A percentile compares a stretch with the other conserved stretches of the same genome.
Evolutionary conservation across 2,888 invertebrate species (phyloP).

Genomic region (Erannis defoliaria): DNA sequence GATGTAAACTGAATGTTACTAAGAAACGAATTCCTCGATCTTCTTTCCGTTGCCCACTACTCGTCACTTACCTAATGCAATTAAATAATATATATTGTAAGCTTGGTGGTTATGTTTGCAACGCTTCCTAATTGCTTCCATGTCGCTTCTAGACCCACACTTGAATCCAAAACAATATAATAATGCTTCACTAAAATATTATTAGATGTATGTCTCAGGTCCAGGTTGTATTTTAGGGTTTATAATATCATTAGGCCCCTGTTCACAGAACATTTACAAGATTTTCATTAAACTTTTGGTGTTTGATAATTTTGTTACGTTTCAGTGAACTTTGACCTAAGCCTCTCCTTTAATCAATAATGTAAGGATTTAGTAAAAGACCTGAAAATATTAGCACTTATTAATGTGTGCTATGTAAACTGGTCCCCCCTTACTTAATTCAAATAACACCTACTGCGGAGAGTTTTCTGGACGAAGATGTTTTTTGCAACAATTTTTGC

Average conservation of each 20-base stretch:
- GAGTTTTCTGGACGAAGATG: constrained; percentile 64
- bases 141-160: constrained; percentile 70
- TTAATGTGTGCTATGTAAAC: constrained; percentile 78
- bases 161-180: constrained; percentile 66
- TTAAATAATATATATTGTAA: constrained; percentile 47
- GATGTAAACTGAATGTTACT: constrained; percentile 41
- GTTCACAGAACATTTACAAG: constrained; percentile 5
- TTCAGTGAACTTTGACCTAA: constrained; percentile 31
- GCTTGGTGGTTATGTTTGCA: constrained; percentile 70
- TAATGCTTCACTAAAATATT: constrained; percentile 73
- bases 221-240: constrained; percentile 82
- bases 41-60: constrained; percentile 56
- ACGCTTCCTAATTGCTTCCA: constrained; percentile 77
- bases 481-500: constrained; percentile 29
- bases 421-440: constrained; percentile 67
- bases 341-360: constrained; percentile 77
- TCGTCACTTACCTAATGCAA: constrained; percentile 51
- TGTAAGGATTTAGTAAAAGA: constrained; percentile 75
- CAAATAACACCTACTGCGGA: constrained; percentile 63
- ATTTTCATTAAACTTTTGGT: not conserved
- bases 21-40: constrained; percentile 40
- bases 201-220: constrained; percentile 79
- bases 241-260: constrained; percentile 59
- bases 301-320: not conserved
- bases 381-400: constrained; percentile 75